Conservation (phyloP, 2,797 vertebrate species). For the Bovichtus diacanthus region DNA sequence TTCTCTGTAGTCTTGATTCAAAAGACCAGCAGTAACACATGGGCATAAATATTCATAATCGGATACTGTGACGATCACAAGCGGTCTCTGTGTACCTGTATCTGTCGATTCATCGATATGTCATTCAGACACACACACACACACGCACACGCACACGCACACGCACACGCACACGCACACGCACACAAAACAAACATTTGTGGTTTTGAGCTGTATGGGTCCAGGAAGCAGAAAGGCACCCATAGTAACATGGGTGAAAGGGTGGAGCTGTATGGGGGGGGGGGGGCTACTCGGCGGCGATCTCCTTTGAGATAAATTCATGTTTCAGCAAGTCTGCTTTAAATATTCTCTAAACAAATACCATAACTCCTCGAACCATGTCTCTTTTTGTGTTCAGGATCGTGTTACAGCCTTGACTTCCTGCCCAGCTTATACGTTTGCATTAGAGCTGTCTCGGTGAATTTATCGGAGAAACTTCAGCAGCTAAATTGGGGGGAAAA, state of each 20-base stretch:
- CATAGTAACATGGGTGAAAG: neutral
- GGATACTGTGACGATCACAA: neutral
- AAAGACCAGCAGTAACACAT: neutral
- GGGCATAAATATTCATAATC: neutral
- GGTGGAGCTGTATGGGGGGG: neutral
- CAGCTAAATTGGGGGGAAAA: constrained; percentile 33
- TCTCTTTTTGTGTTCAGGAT: constrained; percentile 19
- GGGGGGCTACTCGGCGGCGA: neutral
- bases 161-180: too few relatives aligned
- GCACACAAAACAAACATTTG: neutral
- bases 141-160: too few relatives aligned
- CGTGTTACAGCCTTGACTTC: constrained; percentile 33
- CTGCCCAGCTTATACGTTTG: constrained; percentile 18
- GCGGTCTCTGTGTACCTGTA: neutral
- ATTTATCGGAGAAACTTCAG: constrained; percentile 16
- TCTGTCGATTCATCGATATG: neutral
- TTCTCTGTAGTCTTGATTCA: neutral
- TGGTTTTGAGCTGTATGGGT: neutral
- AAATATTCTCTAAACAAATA: constrained; percentile 35
- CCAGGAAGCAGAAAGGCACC: constrained; percentile 1
- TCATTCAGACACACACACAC: too few relatives aligned
- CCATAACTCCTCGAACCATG: constrained; percentile 17
- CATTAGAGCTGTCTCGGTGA: constrained; percentile 12
- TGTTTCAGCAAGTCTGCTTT: constrained; percentile 41
- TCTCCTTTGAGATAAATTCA: constrained; percentile 28